These are phyloP conservation scores for Drosophila emarginata DNA, from an alignment of 2,888 invertebrate species.

Conservation along the genomic window DNA sequence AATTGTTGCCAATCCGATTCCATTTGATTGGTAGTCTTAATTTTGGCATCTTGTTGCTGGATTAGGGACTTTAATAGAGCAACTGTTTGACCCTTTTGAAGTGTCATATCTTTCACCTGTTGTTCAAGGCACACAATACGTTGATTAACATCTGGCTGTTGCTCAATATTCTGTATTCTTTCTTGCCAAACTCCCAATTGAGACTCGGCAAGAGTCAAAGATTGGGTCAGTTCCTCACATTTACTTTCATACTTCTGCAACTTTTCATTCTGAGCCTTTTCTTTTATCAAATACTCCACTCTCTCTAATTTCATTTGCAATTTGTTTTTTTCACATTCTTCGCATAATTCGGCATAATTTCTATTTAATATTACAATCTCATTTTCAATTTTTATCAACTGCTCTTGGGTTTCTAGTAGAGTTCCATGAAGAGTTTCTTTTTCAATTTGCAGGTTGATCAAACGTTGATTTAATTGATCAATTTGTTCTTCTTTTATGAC, in stretches of 20 bases:
- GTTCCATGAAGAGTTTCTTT: slow-evolving; percentile 38
- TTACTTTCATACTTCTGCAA: slow-evolving; percentile 54
- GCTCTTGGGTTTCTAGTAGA: slow-evolving; percentile 16
- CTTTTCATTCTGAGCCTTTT: slow-evolving; percentile 58
- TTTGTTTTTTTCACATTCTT: slow-evolving; percentile 66
- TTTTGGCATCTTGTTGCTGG: slow-evolving; percentile 72
- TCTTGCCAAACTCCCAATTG: slow-evolving; percentile 25
- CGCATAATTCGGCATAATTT: slow-evolving; percentile 64
- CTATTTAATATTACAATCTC: slow-evolving; percentile 59
- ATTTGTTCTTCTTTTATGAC: slow-evolving; percentile 61
- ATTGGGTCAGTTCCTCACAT: slow-evolving; percentile 48
- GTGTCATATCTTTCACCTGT: slow-evolving; percentile 45
- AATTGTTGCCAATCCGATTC: slow-evolving; percentile 78
- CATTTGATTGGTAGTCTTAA: slow-evolving; percentile 66
- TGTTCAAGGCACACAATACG: slow-evolving; percentile 56
- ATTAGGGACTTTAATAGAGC: slow-evolving; percentile 65
- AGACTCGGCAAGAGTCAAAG: slow-evolving; percentile 46
- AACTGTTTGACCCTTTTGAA: slow-evolving; percentile 61
- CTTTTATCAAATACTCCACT: slow-evolving; percentile 48
- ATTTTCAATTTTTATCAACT: slow-evolving; percentile 44
- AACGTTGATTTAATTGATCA: slow-evolving; percentile 40
- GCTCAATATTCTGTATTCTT: slow-evolving; percentile 25
- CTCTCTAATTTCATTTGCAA: slow-evolving; percentile 62
- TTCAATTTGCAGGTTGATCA: slow-evolving; percentile 42
- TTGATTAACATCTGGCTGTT: slow-evolving; percentile 29